A percentile compares a stretch with the other conserved stretches of the same genome.
phyloP scores from a whole-genome alignment of 2,113 vertebrate genomes.

The Poicephalus meyeri region DNA sequence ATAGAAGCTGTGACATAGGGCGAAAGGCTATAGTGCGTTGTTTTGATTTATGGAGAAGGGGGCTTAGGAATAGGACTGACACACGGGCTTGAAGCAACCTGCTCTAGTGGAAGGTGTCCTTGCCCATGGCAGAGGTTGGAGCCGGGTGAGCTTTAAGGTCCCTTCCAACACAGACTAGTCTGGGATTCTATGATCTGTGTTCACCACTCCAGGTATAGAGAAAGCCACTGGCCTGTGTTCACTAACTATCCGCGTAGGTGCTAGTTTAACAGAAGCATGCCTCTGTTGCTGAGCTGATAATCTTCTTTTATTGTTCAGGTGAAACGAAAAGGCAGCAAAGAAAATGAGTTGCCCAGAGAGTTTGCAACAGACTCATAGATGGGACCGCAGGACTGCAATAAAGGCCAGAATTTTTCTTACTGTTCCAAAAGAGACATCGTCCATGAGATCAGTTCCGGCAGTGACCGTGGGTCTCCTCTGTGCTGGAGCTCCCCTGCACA shows the following conservation, averaged over 20 bases:
- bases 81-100: no score
- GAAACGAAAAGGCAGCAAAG: background rate
- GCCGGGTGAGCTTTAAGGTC: background rate
- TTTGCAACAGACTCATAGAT: background rate
- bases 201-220: background rate
- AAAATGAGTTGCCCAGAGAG: background rate
- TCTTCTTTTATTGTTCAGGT: background rate
- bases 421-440: background rate
- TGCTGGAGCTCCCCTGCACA: background rate
- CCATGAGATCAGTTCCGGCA: rapidly evolving
- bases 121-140: background rate
- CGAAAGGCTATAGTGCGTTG: no score
- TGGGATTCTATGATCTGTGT: background rate
- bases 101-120: background rate
- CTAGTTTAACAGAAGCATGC: background rate
- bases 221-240: no score
- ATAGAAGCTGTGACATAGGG: no score
- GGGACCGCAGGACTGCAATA: background rate
- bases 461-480: rapidly evolving
- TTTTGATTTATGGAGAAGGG: no score
- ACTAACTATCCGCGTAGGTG: background rate
- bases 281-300: background rate
- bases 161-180: background rate
- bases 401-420: background rate
- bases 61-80: no score